Conservation (phyloP, 2,888 invertebrate species). For the Siphonodentalium dalli region DNA sequence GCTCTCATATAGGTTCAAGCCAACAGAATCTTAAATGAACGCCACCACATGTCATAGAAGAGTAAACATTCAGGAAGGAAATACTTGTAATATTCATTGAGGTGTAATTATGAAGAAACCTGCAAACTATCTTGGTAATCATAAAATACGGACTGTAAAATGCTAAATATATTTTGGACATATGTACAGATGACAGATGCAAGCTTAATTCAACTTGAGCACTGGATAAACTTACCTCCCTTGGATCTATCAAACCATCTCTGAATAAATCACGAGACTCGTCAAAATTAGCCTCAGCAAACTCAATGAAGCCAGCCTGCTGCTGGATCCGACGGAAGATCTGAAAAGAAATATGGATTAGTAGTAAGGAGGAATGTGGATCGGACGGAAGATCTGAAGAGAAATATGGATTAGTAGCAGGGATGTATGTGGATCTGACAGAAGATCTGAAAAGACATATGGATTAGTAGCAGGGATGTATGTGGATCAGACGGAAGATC, state of each 20-base stretch:
- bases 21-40: too few relatives aligned
- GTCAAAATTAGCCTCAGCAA: conserved; percentile 66
- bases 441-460: not conserved
- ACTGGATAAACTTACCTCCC: conserved; percentile 63
- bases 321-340: conserved; percentile 64
- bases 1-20: too few relatives aligned
- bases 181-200: too few relatives aligned
- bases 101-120: too few relatives aligned
- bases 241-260: conserved; percentile 64
- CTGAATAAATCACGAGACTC: conserved; percentile 65
- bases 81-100: too few relatives aligned
- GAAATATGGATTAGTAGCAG: not conserved
- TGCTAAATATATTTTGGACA: too few relatives aligned
- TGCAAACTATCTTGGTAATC: too few relatives aligned
- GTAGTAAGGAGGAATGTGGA: not conserved
- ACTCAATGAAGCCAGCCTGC: conserved; percentile 68
- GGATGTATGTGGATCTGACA: not conserved
- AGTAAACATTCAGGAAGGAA: too few relatives aligned
- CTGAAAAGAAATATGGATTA: conserved; percentile 38
- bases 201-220: not conserved
- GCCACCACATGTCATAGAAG: too few relatives aligned
- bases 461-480: not conserved
- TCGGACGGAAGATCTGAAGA: not conserved
- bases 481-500: not conserved
- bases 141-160: too few relatives aligned